Evolutionary conservation across 2,888 invertebrate species (phyloP).

Genomic region (Harpagoxenus sublaevis): DNA sequence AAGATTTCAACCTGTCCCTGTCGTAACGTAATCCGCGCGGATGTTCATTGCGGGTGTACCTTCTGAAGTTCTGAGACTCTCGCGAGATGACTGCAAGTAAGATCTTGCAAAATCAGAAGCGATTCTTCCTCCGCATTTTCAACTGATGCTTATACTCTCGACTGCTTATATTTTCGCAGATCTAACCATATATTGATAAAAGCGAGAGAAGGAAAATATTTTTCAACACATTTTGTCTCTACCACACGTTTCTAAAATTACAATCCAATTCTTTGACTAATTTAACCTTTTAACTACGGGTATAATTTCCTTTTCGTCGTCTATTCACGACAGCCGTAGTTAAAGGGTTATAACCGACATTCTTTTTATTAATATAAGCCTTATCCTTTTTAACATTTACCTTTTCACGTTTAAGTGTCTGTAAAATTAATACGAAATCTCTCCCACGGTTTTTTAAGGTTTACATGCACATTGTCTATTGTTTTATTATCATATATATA

Average conservation of each 20-base stretch:
- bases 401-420: not conserved
- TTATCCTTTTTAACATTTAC: not conserved
- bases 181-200: not conserved
- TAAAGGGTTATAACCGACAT: too few species aligned
- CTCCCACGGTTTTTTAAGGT: not conserved
- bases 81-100: not conserved
- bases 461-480: not conserved
- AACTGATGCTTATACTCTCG: not conserved
- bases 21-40: constrained; percentile 43
- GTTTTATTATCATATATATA: not conserved
- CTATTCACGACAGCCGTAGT: too few species aligned
- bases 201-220: not conserved
- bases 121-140: not conserved
- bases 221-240: not conserved
- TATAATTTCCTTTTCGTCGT: too few species aligned
- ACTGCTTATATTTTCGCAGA: not conserved
- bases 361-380: too few species aligned
- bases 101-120: constrained; percentile 6
- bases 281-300: not conserved
- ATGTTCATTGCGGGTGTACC: constrained; percentile 34
- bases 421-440: not conserved
- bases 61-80: not conserved
- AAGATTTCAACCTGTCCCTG: constrained; percentile 43
- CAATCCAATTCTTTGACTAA: not conserved
- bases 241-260: not conserved